Base-by-base conservation (phyloP, 2,888 invertebrate species). In the Scelioninae gen. 1 region DNA sequence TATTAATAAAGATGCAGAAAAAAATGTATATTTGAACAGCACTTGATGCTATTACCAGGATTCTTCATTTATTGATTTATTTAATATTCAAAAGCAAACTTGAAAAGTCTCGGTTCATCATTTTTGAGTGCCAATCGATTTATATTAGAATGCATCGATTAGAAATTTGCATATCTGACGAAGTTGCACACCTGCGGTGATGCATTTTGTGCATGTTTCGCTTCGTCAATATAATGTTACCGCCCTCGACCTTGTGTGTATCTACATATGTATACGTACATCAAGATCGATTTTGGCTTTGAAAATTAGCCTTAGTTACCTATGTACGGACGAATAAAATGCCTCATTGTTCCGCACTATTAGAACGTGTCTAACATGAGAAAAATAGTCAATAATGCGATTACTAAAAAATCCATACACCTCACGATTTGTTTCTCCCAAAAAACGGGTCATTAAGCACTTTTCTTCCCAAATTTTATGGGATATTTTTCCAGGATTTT, bases 241-340 rank as follows among this genome's bases (percentile, higher is more conserved):
- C 80, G 85, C 83, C 85, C 87, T 84, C 83, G 87, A 87, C 87
- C 87, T 87, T 87, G 84, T 81, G 66, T 51, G 34, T 15, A 69
- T 58, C 56, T 71, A 60, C 71, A 76, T 65, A 75, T 43, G 74
- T 66, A 76, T 76, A 71, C 47, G 40, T 65, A 43, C 38, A 58
- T 74, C 51, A 32, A 63, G 71, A 81, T 81, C 81, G 81, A 81
- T 81, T 80, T 81, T 65, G 81, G 81, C 65, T 69, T 76, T 69
- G 71, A 81, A 81, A 76, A 81, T 81, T 69, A 76, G 69, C 55
- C 58, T 76, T 47, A 51, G 32, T 23, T 51, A 16, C 47, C 43
- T 74, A 40, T 68, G 43, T 32, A 60, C 29, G 15, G n/a, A 1
- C 32, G 47, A 55, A 65, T 63, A 74, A 74, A 74, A 55, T 11